phyloP scores from a whole-genome alignment of 2,797 vertebrate genomes.

The Steatocranus sp. region DNA sequence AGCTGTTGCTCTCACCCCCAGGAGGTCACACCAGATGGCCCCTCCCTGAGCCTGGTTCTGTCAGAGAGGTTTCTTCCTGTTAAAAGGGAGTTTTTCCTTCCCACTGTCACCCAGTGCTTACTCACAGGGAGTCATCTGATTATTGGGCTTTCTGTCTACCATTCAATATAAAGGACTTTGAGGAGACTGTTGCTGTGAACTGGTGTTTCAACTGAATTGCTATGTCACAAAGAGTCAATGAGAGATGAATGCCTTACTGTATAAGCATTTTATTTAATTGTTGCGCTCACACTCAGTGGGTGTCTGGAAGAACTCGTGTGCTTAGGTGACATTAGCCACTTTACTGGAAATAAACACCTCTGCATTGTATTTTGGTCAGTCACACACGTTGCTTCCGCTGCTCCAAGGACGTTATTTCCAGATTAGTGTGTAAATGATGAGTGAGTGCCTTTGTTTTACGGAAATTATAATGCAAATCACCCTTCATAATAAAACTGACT shows the following conservation, averaged over 20 bases:
- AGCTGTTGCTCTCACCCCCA: not conserved
- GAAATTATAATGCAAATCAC: not conserved
- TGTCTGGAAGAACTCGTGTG: not conserved
- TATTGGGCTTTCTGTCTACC: not conserved
- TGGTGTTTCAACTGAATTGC: not conserved
- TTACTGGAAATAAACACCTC: conserved; percentile 13
- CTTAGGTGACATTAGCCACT: not conserved
- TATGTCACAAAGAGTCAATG: not conserved
- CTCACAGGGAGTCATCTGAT: not conserved
- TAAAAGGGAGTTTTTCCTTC: not conserved
- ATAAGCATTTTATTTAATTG: not conserved
- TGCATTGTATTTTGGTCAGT: not conserved
- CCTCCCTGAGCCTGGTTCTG: not conserved
- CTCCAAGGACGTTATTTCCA: not conserved
- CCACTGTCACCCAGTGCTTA: not conserved
- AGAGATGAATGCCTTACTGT: not conserved
- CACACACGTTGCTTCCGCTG: not conserved
- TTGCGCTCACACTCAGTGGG: not conserved
- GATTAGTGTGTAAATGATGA: not conserved
- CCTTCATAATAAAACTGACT: not conserved
- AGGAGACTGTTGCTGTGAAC: not conserved
- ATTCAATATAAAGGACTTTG: not conserved
- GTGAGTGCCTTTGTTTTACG: not conserved
- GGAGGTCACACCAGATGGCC: too few species aligned
- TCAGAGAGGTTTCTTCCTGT: not conserved